phyloP scores from a whole-genome alignment of 2,888 invertebrate species.

The Yponomeuta malinellus region DNA sequence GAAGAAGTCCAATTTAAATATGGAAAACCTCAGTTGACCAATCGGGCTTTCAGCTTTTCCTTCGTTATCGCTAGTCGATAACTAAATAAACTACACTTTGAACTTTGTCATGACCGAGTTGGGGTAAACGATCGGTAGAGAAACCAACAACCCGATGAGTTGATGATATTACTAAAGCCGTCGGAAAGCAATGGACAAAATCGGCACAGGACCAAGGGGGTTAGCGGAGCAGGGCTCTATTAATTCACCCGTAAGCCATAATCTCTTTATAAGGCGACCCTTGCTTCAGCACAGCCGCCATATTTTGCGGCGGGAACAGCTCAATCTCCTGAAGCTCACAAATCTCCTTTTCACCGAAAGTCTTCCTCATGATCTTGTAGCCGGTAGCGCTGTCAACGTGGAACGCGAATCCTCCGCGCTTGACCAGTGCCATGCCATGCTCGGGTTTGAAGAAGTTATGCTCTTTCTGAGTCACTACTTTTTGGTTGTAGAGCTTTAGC shows the following conservation, averaged over 20 bases:
- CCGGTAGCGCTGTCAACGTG: constrained; percentile 80
- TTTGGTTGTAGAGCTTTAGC: constrained; percentile 74
- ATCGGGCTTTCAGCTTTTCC: too few species aligned
- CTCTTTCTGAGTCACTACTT: constrained; percentile 52
- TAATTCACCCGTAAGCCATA: constrained; percentile 74
- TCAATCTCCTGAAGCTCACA: constrained; percentile 80
- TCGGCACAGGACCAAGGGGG: too few species aligned
- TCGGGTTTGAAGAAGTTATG: constrained; percentile 71
- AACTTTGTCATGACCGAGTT: too few species aligned
- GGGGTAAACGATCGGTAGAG: too few species aligned
- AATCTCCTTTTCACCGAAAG: constrained; percentile 79
- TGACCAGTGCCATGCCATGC: constrained; percentile 76
- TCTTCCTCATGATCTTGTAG: constrained; percentile 79
- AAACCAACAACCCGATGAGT: too few species aligned
- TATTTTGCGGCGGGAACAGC: constrained; percentile 76
- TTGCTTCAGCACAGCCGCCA: constrained; percentile 74
- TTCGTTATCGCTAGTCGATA: too few species aligned
- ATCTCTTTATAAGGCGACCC: constrained; percentile 78
- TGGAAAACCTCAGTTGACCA: too few species aligned
- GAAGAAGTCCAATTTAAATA: too few species aligned
- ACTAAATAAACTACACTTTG: too few species aligned
- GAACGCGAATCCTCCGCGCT: constrained; percentile 81
- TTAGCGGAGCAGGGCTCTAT: too few species aligned
- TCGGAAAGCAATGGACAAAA: too few species aligned
- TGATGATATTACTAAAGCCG: too few species aligned